A percentile compares a stretch with the other conserved stretches of the same genome.
Evolutionary conservation across 2,888 invertebrate species (phyloP).

Genomic region (Erebia palarica): DNA sequence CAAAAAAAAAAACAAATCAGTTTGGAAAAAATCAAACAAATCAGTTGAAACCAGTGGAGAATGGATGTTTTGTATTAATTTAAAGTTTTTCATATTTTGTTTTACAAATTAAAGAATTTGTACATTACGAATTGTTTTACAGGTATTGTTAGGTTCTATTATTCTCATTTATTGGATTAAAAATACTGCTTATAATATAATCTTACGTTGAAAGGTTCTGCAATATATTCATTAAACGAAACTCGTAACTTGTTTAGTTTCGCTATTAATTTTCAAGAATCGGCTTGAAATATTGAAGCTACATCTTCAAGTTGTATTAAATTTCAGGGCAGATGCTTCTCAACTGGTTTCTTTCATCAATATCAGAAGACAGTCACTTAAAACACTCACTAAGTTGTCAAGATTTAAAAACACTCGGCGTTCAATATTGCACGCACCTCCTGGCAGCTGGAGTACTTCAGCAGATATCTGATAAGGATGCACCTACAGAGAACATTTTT

Average conservation of each 20-base stretch:
- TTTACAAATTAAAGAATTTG: background rate
- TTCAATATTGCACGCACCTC: slow-evolving; percentile 94
- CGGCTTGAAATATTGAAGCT: too few relatives aligned
- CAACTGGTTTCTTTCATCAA: slow-evolving; percentile 93
- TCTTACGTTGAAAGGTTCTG: too few relatives aligned
- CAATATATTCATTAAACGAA: background rate
- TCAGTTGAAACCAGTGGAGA: too few relatives aligned
- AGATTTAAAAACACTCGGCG: slow-evolving; percentile 89
- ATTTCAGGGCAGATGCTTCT: slow-evolving; percentile 94
- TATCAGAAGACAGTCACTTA: slow-evolving; percentile 86
- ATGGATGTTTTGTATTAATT: background rate
- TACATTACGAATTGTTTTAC: background rate
- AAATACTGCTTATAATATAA: too few relatives aligned
- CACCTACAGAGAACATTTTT: slow-evolving; percentile 85
- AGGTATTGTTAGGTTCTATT: background rate
- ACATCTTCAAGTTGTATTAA: background rate
- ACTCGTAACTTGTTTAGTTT: background rate
- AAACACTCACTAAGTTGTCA: slow-evolving; percentile 84
- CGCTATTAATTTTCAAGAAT: background rate
- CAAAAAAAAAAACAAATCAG: too few relatives aligned
- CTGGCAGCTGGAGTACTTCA: slow-evolving; percentile 93
- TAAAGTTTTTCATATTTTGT: background rate
- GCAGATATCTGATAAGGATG: slow-evolving; percentile 89
- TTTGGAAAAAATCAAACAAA: too few relatives aligned
- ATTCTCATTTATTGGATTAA: slow-evolving; percentile 4